Percentiles rank a stretch among this genome's conserved stretches.
phyloP scores from a whole-genome alignment of 2,113 vertebrate genomes.

The Puffinus mauretanicus region DNA sequence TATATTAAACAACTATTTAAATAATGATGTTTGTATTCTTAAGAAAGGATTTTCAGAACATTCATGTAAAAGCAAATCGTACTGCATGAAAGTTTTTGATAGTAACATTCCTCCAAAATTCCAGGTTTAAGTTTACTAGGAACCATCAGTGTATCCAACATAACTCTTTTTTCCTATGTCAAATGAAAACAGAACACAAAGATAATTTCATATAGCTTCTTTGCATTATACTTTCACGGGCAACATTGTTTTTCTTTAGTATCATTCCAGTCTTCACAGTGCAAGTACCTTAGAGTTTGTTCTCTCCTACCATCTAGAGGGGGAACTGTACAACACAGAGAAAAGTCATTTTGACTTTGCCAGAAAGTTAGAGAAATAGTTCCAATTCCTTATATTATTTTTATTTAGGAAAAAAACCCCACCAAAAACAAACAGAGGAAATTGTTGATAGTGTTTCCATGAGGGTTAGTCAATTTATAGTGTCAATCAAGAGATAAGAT shows the following conservation, averaged over 20 bases:
- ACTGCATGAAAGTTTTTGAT: neutral
- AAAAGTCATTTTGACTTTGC: neutral
- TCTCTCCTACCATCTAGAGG: conserved; percentile 65
- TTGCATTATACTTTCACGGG: neutral
- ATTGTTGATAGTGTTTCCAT: neutral
- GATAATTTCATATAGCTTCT: neutral
- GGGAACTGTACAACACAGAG: neutral
- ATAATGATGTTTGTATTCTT: neutral
- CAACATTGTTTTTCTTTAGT: neutral
- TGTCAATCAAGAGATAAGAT: neutral
- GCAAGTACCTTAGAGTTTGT: conserved; percentile 2
- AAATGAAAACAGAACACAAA: neutral
- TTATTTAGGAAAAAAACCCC: neutral
- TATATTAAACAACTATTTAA: neutral
- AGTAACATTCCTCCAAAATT: neutral
- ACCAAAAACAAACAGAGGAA: neutral
- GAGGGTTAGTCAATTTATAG: neutral
- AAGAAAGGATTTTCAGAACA: neutral
- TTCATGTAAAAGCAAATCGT: neutral
- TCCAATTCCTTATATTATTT: neutral
- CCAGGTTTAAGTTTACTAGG: neutral
- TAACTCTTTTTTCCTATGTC: neutral
- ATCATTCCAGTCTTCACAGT: neutral
- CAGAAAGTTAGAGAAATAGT: neutral
- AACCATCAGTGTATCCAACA: neutral